Conservation (phyloP, 2,888 invertebrate species). For the Melinopterus prodromus region DNA sequence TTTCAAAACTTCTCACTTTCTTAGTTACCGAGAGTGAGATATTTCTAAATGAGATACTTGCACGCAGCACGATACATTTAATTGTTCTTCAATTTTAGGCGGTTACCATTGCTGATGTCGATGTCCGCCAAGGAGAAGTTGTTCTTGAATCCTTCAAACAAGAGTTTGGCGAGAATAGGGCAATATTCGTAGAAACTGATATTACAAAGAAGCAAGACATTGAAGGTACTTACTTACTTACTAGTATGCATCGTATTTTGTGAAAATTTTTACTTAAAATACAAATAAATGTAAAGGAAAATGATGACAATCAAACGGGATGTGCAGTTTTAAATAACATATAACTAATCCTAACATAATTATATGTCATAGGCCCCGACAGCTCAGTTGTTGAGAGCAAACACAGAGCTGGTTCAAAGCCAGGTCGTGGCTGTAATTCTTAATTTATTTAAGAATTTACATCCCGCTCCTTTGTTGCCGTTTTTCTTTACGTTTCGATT, state of each 20-base stretch:
- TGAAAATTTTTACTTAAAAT: no score
- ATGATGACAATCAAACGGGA: no score
- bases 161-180: constrained; percentile 73
- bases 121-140: constrained; percentile 70
- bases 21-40: not conserved
- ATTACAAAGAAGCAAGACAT: constrained; percentile 61
- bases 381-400: no score
- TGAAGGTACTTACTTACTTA: constrained; percentile 36
- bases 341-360: no score
- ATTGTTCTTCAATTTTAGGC: constrained; percentile 49
- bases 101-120: constrained; percentile 75
- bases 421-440: no score
- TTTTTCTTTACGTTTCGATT: no score
- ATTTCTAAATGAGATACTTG: not conserved
- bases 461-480: no score
- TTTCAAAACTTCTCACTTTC: not conserved
- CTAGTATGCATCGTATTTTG: not conserved
- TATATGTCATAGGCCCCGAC: no score
- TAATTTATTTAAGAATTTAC: no score
- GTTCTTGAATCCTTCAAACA: constrained; percentile 68
- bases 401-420: no score
- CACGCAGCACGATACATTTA: not conserved
- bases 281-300: no score
- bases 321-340: no score
- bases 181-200: constrained; percentile 75